phyloP scores from a whole-genome alignment of 1,140 invertebrate species.

The Zaprionus ghesquierei region DNA sequence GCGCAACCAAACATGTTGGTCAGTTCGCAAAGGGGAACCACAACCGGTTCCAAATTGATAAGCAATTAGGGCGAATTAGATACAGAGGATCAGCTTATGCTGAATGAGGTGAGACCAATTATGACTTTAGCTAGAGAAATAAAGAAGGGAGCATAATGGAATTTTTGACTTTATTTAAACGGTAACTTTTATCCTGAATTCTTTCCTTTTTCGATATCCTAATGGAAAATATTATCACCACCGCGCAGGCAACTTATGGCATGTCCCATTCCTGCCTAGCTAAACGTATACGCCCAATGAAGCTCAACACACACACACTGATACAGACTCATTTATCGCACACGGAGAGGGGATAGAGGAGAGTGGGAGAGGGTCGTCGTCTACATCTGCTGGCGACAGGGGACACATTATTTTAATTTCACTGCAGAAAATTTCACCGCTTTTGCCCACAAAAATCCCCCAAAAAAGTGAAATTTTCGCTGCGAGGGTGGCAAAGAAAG shows the following conservation, averaged over 20 bases:
- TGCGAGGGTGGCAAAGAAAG: constrained; percentile 57
- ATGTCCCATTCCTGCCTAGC: background rate
- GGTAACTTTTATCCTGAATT: background rate
- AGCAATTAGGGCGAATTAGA: constrained; percentile 6
- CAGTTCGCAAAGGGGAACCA: constrained; percentile 1
- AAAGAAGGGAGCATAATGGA: background rate
- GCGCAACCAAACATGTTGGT: constrained; percentile 8
- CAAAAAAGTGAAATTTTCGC: constrained; percentile 51
- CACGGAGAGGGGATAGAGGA: background rate
- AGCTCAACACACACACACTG: constrained; percentile 4
- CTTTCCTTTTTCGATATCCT: background rate
- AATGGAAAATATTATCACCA: constrained; percentile 1
- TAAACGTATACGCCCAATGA: constrained; percentile 14
- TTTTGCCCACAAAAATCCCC: constrained; percentile 58
- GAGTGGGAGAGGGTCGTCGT: constrained; percentile 5
- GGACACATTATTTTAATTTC: constrained; percentile 81
- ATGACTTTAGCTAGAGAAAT: background rate
- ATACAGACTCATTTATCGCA: constrained; percentile 10
- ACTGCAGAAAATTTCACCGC: constrained; percentile 51
- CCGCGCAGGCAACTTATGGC: background rate
- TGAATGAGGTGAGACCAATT: constrained; percentile 21
- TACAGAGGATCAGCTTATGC: background rate
- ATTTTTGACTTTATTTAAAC: background rate
- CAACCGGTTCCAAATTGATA: constrained; percentile 26
- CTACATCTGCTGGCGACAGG: constrained; percentile 73